Conservation (phyloP, 2,888 invertebrate genomes). For the Nomada lathburiana region DNA sequence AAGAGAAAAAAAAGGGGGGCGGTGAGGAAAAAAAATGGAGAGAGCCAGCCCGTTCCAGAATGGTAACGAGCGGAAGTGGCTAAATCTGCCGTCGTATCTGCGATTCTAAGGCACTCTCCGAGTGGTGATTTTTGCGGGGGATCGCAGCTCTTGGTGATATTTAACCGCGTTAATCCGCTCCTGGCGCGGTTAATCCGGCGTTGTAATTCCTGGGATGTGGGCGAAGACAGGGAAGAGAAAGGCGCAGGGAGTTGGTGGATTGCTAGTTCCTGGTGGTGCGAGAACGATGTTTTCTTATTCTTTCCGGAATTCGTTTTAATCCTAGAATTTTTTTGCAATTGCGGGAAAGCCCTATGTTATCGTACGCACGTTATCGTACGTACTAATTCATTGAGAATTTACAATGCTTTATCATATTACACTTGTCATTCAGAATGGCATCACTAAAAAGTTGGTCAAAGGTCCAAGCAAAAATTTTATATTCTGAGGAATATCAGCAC, state of each 20-base stretch:
- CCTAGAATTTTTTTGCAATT: background rate
- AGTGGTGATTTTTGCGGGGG: conserved; percentile 21
- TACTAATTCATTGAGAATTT: too few species aligned
- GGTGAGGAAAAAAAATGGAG: too few species aligned
- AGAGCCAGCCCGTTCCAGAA: conserved; percentile 3
- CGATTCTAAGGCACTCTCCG: conserved; percentile 47
- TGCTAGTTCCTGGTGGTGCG: background rate
- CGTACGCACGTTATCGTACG: too few species aligned
- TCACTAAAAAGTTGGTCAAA: too few species aligned
- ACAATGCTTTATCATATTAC: too few species aligned
- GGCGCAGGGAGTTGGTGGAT: background rate
- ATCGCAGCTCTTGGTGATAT: conserved; percentile 45
- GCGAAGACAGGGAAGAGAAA: background rate
- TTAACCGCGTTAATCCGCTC: conserved; percentile 61
- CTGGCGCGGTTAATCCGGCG: conserved; percentile 35
- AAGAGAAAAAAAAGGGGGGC: conserved; percentile 8
- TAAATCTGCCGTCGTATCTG: conserved; percentile 50
- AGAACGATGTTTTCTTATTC: background rate
- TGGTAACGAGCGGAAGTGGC: conserved; percentile 40
- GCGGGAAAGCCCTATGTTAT: too few species aligned
- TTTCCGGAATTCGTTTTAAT: background rate
- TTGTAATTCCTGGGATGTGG: conserved; percentile 45
- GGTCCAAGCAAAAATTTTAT: too few species aligned
- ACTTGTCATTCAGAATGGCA: too few species aligned
- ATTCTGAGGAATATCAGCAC: too few species aligned